Evolutionary conservation across 2,113 vertebrate genomes (phyloP).

Genomic region (Eptesicus fuscus): DNA sequence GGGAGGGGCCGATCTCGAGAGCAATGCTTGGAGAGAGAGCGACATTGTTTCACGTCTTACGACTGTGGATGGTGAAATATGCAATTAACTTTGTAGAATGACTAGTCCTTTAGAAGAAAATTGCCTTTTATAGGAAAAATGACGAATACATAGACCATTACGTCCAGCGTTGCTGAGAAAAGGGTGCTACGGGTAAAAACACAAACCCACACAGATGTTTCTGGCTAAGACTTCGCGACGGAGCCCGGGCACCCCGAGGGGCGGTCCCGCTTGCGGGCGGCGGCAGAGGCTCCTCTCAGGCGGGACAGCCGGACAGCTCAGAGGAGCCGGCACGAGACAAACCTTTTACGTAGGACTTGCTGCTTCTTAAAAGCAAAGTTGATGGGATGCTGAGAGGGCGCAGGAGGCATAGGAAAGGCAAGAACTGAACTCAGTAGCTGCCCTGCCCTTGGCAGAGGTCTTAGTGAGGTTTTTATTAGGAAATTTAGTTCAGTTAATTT

Average conservation of each 20-base stretch:
- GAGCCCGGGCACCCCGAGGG: too few species aligned
- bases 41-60: accelerated
- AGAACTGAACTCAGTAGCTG: too few species aligned
- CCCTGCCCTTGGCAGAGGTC: neutral
- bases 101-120: neutral
- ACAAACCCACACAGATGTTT: neutral
- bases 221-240: accelerated
- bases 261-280: too few species aligned
- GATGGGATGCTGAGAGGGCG: neutral
- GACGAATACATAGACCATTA: neutral
- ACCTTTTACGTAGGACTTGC: too few species aligned
- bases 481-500: neutral
- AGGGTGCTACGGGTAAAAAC: accelerated
- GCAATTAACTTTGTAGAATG: neutral
- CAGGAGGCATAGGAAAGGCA: neutral
- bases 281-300: too few species aligned
- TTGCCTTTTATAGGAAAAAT: accelerated
- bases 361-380: too few species aligned
- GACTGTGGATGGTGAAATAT: too few species aligned
- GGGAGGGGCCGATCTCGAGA: accelerated
- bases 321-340: too few species aligned
- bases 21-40: accelerated
- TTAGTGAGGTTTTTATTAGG: neutral
- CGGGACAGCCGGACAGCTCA: too few species aligned
- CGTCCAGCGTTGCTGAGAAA: neutral